phyloP scores from a whole-genome alignment of 2,888 invertebrate genomes.

The Biston stratarius region DNA sequence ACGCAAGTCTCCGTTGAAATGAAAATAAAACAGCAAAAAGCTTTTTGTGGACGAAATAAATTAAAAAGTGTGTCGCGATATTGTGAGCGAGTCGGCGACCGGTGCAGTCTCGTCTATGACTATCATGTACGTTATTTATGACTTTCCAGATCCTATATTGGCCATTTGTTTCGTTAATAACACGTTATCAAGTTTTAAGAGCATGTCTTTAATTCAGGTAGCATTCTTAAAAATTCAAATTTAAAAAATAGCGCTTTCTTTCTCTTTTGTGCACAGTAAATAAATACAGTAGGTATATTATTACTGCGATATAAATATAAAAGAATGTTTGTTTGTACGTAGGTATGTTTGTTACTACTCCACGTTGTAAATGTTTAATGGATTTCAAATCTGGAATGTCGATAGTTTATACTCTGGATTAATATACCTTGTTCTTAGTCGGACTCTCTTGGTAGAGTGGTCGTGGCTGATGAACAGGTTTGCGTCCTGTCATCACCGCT shows the following conservation, averaged over 20 bases:
- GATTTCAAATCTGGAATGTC: no score
- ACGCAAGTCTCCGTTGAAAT: constrained; percentile 86
- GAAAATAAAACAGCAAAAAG: constrained; percentile 83
- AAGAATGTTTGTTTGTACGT: no score
- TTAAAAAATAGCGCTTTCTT: constrained; percentile 26
- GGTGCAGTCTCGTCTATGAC: constrained; percentile 55
- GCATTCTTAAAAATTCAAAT: constrained; percentile 28
- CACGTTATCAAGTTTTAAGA: constrained; percentile 28
- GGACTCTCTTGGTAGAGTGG: no score
- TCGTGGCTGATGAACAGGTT: no score
- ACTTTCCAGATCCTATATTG: constrained; percentile 45
- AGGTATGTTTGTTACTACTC: no score
- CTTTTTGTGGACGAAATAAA: constrained; percentile 86
- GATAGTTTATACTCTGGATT: no score
- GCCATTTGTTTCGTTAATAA: constrained; percentile 35
- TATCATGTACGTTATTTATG: constrained; percentile 59
- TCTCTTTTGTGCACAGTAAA: constrained; percentile 18
- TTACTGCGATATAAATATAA: no score
- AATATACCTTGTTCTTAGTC: no score
- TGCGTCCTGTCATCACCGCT: no score
- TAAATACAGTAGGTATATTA: constrained; percentile 10
- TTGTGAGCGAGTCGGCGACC: constrained; percentile 66
- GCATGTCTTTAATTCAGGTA: constrained; percentile 35
- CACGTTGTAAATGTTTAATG: no score
- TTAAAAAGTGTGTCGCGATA: constrained; percentile 85